phyloP scores from a whole-genome alignment of 1,140 invertebrate species.

The Ceratina calcarata region DNA sequence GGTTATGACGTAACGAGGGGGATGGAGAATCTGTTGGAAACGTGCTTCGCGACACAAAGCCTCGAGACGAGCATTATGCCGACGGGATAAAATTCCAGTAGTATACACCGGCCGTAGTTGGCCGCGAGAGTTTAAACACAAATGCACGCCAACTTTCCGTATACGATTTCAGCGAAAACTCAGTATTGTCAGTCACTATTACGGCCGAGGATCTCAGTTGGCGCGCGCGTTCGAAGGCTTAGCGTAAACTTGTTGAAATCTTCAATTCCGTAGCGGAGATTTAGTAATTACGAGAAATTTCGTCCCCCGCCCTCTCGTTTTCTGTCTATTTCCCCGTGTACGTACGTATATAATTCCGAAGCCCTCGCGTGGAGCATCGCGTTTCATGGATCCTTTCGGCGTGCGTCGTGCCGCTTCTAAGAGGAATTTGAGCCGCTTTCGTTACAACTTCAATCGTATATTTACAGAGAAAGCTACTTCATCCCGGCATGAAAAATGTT shows the following conservation, averaged over 20 bases:
- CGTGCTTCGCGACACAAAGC: neutral
- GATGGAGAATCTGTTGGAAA: neutral
- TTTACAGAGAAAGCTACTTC: neutral
- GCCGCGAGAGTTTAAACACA: conserved; percentile 12
- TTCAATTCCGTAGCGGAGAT: neutral
- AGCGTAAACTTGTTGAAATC: conserved; percentile 1
- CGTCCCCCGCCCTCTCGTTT: neutral
- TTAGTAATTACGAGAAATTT: conserved; percentile 9
- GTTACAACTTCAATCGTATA: neutral
- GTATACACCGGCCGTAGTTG: conserved; percentile 2
- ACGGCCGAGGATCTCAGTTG: neutral
- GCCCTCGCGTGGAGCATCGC: too few relatives aligned
- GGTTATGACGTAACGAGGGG: too few relatives aligned
- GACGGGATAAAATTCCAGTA: conserved; percentile 6
- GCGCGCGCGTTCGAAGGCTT: conserved; percentile 7
- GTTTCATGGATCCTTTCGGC: neutral
- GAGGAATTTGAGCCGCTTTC: neutral
- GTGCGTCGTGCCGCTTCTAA: too few relatives aligned
- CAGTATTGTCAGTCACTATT: neutral
- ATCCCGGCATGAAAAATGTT: neutral
- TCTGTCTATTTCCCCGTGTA: neutral
- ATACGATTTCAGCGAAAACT: neutral
- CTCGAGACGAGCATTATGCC: neutral
- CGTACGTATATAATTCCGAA: neutral
- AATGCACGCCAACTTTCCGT: conserved; percentile 1